phyloP scores from a whole-genome alignment of 2,113 vertebrate genomes.

The Colinus virginianus region DNA sequence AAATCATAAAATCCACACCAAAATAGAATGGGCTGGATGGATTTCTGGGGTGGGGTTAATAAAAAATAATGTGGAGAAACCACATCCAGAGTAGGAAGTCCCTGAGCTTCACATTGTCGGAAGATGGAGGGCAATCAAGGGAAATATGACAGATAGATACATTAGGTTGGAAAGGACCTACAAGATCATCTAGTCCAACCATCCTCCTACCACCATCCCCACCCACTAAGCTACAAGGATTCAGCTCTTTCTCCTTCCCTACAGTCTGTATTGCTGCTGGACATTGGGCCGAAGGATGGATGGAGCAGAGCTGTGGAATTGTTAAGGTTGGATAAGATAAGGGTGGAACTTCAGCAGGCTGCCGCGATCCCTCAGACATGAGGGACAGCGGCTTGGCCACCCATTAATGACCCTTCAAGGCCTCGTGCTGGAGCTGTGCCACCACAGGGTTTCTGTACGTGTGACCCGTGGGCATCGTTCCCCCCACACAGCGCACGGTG shows the following conservation, averaged over 20 bases:
- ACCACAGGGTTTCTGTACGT: not conserved
- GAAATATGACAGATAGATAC: not conserved
- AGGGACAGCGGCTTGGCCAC: not conserved
- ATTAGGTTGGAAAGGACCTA: too few species aligned
- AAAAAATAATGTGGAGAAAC: not conserved
- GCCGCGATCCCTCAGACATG: too few species aligned
- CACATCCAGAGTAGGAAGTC: not conserved
- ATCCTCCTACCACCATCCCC: too few species aligned
- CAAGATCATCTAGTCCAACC: too few species aligned
- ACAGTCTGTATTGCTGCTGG: not conserved
- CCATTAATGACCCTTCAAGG: not conserved
- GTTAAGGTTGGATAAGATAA: too few species aligned
- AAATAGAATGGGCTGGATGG: not conserved
- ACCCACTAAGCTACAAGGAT: not conserved
- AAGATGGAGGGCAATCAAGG: not conserved
- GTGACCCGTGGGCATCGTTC: not conserved
- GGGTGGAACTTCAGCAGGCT: too few species aligned
- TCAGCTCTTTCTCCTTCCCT: not conserved
- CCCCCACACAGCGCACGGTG: rapidly evolving
- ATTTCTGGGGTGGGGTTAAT: not conserved
- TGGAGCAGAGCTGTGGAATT: not conserved
- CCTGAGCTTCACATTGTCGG: not conserved
- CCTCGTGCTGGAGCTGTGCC: not conserved
- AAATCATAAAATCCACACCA: too few species aligned
- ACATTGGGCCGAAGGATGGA: not conserved